Base-by-base conservation (phyloP, 2,113 vertebrate species). In the Tachysurus vachellii region DNA sequence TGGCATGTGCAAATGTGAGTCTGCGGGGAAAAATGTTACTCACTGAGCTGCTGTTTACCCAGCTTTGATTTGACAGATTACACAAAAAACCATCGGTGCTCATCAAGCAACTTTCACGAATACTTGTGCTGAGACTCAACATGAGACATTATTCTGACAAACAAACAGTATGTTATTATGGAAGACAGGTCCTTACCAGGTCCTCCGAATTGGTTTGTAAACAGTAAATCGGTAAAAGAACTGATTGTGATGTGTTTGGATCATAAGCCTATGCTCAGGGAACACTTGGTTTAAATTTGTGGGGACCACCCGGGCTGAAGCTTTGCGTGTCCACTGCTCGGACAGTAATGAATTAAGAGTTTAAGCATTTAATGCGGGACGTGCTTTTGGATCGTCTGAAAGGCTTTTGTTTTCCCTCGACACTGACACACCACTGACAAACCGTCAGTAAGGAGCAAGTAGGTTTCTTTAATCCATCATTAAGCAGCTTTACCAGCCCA, bases 261-360 rank as follows among this genome's bases (percentile, higher is more conserved):
- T 64, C 87, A 44, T 75, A 77, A 66, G 82, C 64, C 76, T 81
- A 11, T 28, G 64, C 19, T 84, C 47, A 12, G 61, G 66, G 59
- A 80, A 90, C 92, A 91, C 91, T 92, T 90, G 89, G 85, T 90
- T 89, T 85, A 86, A 92, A 89, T 86, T 26, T 90, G 87, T 87
- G 92, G 73, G 88, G 94, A 92, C 94, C 94, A 94, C 93, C 95
- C 94, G 94, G 91, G 31, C 83, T 83, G 89, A 88, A 59, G 80
- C 66, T 79, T 92, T 85, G 85, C 91, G 88, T 92, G 91, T 92
- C 85, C 83, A 84, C 88, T 79, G 57, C 70, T 68, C 73, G 42
- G 61, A 88, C 83, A 91, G 88, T 85, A 70, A 82, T 86, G 62
- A 88, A 86, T 90, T 88, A 14, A 70, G 79, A 90, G 54, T 87